Base-by-base conservation (phyloP, 2,888 invertebrate species). In the Amphimallon solstitiale region DNA sequence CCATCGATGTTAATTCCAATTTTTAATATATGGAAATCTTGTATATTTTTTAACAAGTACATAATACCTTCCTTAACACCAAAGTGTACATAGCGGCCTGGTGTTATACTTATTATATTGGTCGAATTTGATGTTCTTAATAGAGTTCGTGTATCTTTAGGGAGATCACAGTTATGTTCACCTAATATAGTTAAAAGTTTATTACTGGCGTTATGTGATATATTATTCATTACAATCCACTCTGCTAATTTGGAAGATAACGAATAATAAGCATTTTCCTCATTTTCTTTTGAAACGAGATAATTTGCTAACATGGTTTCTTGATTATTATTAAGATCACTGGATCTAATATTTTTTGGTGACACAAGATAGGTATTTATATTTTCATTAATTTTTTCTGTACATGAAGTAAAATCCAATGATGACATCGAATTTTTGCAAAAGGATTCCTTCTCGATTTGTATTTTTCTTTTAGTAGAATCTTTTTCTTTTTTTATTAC, bases 1-100 rank as follows among this genome's bases (percentile, higher is more conserved):
- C 63, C 62, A 63, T 66, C 66, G 34, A 66, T 62, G 40, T 61
- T 59, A 43, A 59, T 40, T 12, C 14, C 54, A 12, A 54, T 17
- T 37, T 14, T 17, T 7, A 46, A 19, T 2, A 14, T 17, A 46
- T 23, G 23, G 5, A 23, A 23, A 23, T 23, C 5, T 4, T 23
- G 23, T 23, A 23, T 23, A 23, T 23, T 23, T 40, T 66, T 19
- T 49, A 43, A 61, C 23, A 34, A 45, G 14, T 17, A 10, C 29
- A 40, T 14, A 40, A 46, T 14, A 2, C 43, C 66, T 19, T 35
- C 38, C 38, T 21, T 14, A 40, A 63, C 38, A n/a, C 59, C 63
- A 51, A 64, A 49, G 38, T 64, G 63, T 64, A 48, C 15, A 49
- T 59, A 67, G 0, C 59, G 15, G 10, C 67, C 62, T 49, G 37